A percentile compares a stretch with the other conserved stretches of the same genome.
phyloP scores from a whole-genome alignment of 2,888 invertebrate genomes.

The Lathronympha strigana region DNA sequence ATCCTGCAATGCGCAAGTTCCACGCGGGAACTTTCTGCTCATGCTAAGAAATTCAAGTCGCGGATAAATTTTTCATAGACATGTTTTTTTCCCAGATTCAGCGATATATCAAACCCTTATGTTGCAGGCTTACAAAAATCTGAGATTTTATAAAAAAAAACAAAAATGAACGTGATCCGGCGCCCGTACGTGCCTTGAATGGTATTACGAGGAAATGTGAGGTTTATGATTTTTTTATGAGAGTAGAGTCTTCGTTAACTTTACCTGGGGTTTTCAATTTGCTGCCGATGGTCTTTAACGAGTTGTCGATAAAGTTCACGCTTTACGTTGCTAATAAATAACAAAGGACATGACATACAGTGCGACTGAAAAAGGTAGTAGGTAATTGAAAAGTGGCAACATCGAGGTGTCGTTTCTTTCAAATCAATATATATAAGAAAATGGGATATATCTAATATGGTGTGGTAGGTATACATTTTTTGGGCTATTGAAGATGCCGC shows the following conservation, averaged over 20 bases:
- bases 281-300: conserved; percentile 37
- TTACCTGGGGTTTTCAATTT: conserved; percentile 49
- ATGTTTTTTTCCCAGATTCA: conserved; percentile 43
- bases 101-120: conserved; percentile 72
- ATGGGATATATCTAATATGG: no score
- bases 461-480: no score
- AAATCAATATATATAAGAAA: no score
- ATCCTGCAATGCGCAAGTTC: no score
- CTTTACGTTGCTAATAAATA: background rate
- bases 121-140: conserved; percentile 60
- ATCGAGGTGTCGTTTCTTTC: no score
- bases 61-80: conserved; percentile 67
- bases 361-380: no score
- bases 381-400: no score
- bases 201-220: conserved; percentile 52
- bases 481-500: no score
- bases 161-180: conserved; percentile 66
- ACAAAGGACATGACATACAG: no score
- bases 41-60: conserved; percentile 51
- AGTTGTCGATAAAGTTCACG: conserved; percentile 9
- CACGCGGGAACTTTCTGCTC: no score
- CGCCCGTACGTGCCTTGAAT: conserved; percentile 65
- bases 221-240: conserved; percentile 68
- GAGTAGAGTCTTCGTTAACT: conserved; percentile 39
- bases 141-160: conserved; percentile 69